Percentiles rank a stretch among this genome's conserved stretches.
Evolutionary conservation across 2,797 vertebrate genomes (phyloP).

Genomic region (Borostomias antarcticus): DNA sequence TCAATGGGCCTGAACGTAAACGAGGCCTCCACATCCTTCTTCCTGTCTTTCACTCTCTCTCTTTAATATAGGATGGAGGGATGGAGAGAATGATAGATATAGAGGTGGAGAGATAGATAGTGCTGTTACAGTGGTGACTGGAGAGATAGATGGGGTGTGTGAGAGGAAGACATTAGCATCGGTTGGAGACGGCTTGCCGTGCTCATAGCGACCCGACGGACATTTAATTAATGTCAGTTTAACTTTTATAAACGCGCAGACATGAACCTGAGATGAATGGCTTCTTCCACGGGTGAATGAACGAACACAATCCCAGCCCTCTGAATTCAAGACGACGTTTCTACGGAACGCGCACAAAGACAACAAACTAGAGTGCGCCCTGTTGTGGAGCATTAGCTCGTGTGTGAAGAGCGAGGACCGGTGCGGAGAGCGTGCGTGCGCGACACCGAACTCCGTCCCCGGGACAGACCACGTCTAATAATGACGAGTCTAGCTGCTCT

Average conservation of each 20-base stretch:
- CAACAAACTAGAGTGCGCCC: background rate
- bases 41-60: background rate
- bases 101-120: background rate
- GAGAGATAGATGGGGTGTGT: background rate
- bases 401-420: background rate
- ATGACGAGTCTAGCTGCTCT: background rate
- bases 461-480: background rate
- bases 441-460: background rate
- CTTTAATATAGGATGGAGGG: background rate
- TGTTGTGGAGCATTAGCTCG: background rate
- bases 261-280: background rate
- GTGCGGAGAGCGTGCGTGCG: background rate
- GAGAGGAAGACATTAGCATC: background rate
- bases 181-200: background rate
- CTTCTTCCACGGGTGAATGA: background rate
- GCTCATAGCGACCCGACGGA: background rate
- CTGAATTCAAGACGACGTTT: too few species aligned
- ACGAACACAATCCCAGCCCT: background rate
- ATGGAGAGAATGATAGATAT: background rate
- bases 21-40: conserved; percentile 32
- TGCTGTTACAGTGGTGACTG: background rate
- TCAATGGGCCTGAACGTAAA: conserved; percentile 72
- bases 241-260: background rate
- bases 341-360: too few species aligned
- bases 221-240: background rate